Evolutionary conservation across 2,113 vertebrate species (phyloP).

Genomic region (Thymallus thymallus): DNA sequence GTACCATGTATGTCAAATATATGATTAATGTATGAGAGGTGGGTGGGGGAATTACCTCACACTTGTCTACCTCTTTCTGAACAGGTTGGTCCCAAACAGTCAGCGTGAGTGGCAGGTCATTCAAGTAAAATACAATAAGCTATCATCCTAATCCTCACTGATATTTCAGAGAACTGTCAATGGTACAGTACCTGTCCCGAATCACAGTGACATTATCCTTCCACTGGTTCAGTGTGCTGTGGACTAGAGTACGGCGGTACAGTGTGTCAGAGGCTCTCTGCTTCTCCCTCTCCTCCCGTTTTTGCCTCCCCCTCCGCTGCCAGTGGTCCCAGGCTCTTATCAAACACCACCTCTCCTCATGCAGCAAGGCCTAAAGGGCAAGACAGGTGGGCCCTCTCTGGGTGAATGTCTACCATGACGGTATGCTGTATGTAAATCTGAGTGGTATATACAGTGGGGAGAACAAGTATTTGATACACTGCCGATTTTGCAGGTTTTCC

Average conservation of each 20-base stretch:
- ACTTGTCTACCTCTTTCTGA: no score
- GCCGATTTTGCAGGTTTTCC: no score
- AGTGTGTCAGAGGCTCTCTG: conserved; percentile 60
- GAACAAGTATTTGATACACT: no score
- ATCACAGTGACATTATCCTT: conserved; percentile 61
- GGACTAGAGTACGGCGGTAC: conserved; percentile 55
- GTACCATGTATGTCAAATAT: no score
- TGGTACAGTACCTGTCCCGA: conserved; percentile 50
- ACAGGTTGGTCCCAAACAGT: no score
- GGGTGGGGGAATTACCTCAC: no score
- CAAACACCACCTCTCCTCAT: conserved; percentile 67
- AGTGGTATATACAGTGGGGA: no score
- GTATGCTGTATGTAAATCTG: not conserved
- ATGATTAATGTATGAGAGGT: no score
- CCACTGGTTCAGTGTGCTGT: conserved; percentile 72
- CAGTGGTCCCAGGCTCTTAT: conserved; percentile 74
- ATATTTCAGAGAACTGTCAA: not conserved
- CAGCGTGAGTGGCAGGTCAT: no score
- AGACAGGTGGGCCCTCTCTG: not conserved
- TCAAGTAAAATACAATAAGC: not conserved
- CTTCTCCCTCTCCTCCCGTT: conserved; percentile 64
- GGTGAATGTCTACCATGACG: not conserved
- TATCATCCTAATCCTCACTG: not conserved
- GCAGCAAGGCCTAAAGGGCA: conserved; percentile 77
- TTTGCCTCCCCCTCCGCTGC: conserved; percentile 44